Base-by-base conservation (phyloP, 2,888 invertebrate genomes). In the Xestobium rufovillosum region DNA sequence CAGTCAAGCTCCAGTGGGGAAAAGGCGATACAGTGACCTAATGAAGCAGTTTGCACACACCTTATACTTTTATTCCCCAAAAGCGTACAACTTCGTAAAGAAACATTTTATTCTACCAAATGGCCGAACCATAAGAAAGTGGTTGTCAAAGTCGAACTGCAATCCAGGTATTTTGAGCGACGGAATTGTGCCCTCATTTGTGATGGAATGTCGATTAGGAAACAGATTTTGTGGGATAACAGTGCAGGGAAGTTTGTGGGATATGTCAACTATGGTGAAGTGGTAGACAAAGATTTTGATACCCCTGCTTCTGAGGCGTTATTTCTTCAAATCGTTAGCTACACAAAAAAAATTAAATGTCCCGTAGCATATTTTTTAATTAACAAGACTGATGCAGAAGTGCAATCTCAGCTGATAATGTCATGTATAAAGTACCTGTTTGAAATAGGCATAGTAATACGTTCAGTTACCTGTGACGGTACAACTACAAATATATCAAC, bases 21-120 rank as follows among this genome's bases (percentile, higher is more conserved):
- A 19, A n/a, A 19, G 36, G n/a, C 10, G 39, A 29, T 46, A 47
- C 34, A 40, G 42, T 8, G 14, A 35, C n/a, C 8, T 36, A 16
- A 48, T 46, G 43, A 49, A 49, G 19, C 19, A 44, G 33, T 45
- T 47, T 39, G 41, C 43, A 8, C 30, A 32, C 14, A 47, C 43
- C 6, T 26, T 48, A 14, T 41, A 48, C 32, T 47, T 47, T 39
- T 46, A 45, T 38, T 49, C 47, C 2, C 50, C 50, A 3, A 51
- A 50, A 31, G 45, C 49, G n/a, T 50, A 49, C 30, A 36, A 41
- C 14, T 49, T 47, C 41, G 4, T 48, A 8, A 19, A 39, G 17
- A 13, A 38, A 34, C 14, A 51, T 36, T 46, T 48, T 41, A 19
- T 31, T n/a, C 16, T 51, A 9, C 50, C 47, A 25, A 44, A 45